Evolutionary conservation across 2,113 vertebrate genomes (phyloP).

Genomic region (Stercorarius parasiticus): DNA sequence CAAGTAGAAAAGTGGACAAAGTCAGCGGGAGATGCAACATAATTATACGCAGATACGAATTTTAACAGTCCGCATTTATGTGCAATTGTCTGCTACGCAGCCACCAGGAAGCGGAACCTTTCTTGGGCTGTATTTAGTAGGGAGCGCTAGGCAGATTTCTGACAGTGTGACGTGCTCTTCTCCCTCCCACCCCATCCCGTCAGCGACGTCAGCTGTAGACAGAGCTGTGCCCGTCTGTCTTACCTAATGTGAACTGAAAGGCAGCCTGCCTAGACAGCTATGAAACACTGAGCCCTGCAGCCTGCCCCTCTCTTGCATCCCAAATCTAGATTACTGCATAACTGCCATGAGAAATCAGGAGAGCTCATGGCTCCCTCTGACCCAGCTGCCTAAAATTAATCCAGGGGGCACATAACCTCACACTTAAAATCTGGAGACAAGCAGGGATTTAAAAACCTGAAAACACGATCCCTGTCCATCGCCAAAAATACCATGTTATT

Average conservation of each 20-base stretch:
- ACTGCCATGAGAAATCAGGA: background rate
- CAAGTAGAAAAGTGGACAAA: background rate
- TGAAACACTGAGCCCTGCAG: background rate
- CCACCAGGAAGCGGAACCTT: fast-evolving
- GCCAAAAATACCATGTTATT: background rate
- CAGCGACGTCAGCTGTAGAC: fast-evolving
- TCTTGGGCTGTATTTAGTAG: background rate
- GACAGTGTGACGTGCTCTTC: fast-evolving
- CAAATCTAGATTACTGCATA: background rate
- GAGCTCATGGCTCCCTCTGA: background rate
- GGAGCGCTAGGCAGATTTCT: background rate
- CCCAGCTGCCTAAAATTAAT: background rate
- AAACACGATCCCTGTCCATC: background rate
- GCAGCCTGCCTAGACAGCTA: background rate
- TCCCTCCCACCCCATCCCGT: background rate
- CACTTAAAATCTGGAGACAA: background rate
- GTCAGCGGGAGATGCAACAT: background rate
- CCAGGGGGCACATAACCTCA: background rate
- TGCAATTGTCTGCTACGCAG: background rate
- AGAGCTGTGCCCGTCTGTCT: background rate
- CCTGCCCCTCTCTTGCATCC: background rate
- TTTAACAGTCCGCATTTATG: background rate
- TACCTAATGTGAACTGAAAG: background rate
- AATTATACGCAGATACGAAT: background rate
- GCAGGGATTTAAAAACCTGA: background rate